Base-by-base conservation (phyloP, 2,113 vertebrate genomes). In the Athene cunicularia region DNA sequence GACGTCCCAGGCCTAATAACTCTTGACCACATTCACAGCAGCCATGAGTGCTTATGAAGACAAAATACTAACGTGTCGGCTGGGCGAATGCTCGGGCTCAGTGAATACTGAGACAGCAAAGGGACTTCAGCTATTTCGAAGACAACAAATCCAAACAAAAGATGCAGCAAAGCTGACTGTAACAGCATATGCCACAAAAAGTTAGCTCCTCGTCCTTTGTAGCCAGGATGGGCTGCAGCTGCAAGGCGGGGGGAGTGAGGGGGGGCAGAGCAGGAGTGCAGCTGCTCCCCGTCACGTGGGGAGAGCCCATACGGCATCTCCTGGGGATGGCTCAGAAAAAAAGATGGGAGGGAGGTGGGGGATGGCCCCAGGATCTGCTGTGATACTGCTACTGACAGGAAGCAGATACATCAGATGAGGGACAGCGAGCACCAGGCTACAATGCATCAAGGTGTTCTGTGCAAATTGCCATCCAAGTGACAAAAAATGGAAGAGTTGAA, bases 221-320 rank as follows among this genome's bases (percentile, higher is more conserved):
- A 74, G 96, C 50, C 89, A 89, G 91, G 95, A 82, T 86, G 86
- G 86, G 93, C 94, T 97, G 95, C 96, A 96, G 96, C 96, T 97
- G 96, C 94, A 47, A 2, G 2, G 12, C 26, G 32, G 94, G 95
- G 88, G 94, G 90, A 80, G 85, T 3, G 12, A 18, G 73, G 84
- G 68, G 82, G 85, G 47, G 73, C 55, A 16, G 75, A 90, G 93
- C 88, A 80, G 91, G 93, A 93, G 83, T 10, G 95, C 96, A 97
- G 96, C 96, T 97, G 96, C 96, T 96, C 94, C 93, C 83, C 45
- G 0, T 95, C 96, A 96, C 85, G 85, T 74, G 96, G 74, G 80
- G 87, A 93, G 49, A 93, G 68, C 93, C 77, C 95, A 77, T 10
- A 26, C 55, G 1, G 93, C 89, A 95, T 80, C 96, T 96, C 94